These are phyloP conservation scores for Saccostrea echinata DNA, from an alignment of 1,140 invertebrate species.

Conservation along the genomic window DNA sequence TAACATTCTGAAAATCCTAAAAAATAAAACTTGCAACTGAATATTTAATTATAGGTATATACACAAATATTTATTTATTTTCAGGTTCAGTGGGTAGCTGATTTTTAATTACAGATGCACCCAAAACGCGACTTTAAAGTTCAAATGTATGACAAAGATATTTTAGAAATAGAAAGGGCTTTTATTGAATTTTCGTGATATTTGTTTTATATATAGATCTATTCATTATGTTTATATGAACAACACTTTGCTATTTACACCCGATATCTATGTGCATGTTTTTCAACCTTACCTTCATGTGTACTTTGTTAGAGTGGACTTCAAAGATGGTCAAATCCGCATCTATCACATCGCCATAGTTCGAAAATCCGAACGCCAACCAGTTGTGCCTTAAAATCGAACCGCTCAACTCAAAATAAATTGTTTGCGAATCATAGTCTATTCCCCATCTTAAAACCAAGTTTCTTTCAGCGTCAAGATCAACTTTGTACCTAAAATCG, in stretches of 20 bases:
- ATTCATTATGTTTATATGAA: not conserved
- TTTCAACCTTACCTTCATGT: conserved; percentile 84
- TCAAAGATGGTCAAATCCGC: conserved; percentile 94
- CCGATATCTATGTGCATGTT: not conserved
- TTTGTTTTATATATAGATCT: no score
- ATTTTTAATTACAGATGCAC: no score
- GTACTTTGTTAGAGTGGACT: conserved; percentile 84
- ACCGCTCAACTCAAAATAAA: conserved; percentile 61
- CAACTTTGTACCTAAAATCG: conserved; percentile 47
- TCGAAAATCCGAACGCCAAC: conserved; percentile 89
- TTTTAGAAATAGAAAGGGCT: no score
- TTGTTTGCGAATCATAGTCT: conserved; percentile 48
- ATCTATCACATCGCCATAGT: conserved; percentile 88
- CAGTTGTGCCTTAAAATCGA: conserved; percentile 52
- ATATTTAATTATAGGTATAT: no score
- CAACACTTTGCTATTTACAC: not conserved
- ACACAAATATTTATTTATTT: no score
- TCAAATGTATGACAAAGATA: no score
- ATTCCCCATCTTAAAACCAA: conserved; percentile 64
- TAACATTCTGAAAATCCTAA: no score
- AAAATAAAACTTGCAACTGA: no score
- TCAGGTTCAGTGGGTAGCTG: no score
- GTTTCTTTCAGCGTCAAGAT: conserved; percentile 46
- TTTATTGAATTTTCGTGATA: no score
- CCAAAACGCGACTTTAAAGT: no score